Percentiles rank a stretch among this genome's conserved stretches.
Evolutionary conservation across 1,140 invertebrate genomes (phyloP).

Genomic region (Drosophila ohnishii): DNA sequence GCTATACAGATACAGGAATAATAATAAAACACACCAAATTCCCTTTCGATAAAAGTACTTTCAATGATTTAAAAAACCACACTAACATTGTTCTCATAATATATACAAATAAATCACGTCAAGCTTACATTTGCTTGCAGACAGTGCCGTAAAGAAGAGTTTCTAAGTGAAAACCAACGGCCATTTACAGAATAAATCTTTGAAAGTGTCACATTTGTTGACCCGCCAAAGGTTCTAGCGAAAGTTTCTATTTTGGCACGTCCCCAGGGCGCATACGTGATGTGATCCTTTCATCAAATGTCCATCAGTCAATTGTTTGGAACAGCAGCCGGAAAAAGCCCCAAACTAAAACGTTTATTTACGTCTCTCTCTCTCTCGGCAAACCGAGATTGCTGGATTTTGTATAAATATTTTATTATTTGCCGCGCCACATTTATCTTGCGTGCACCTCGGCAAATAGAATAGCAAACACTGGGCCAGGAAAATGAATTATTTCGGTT

Average conservation of each 20-base stretch:
- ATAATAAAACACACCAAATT: neutral
- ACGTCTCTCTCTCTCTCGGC: slow-evolving; percentile 1
- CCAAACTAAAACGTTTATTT: slow-evolving; percentile 21
- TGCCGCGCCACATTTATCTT: slow-evolving; percentile 42
- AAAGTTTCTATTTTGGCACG: slow-evolving; percentile 47
- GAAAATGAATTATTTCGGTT: slow-evolving; percentile 35
- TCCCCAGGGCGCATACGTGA: slow-evolving; percentile 50
- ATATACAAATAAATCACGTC: slow-evolving; percentile 6
- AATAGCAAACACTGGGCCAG: neutral
- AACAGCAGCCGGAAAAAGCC: neutral
- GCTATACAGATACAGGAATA: neutral
- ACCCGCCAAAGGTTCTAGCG: slow-evolving; percentile 18
- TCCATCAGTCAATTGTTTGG: slow-evolving; percentile 53
- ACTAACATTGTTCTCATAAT: no score
- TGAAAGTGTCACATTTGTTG: slow-evolving; percentile 43
- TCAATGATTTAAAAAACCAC: neutral
- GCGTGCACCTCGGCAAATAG: neutral
- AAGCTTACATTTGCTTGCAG: neutral
- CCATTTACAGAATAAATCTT: slow-evolving; percentile 44
- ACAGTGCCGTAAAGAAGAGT: neutral
- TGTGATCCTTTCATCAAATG: slow-evolving; percentile 54
- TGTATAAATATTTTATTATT: slow-evolving; percentile 51
- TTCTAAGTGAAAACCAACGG: slow-evolving; percentile 12
- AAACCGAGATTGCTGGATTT: slow-evolving; percentile 14
- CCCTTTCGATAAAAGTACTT: neutral